A percentile compares a stretch with the other conserved stretches of the same genome.
Evolutionary conservation across 2,797 vertebrate genomes (phyloP).

Genomic region (Halcyon leucocephala): DNA sequence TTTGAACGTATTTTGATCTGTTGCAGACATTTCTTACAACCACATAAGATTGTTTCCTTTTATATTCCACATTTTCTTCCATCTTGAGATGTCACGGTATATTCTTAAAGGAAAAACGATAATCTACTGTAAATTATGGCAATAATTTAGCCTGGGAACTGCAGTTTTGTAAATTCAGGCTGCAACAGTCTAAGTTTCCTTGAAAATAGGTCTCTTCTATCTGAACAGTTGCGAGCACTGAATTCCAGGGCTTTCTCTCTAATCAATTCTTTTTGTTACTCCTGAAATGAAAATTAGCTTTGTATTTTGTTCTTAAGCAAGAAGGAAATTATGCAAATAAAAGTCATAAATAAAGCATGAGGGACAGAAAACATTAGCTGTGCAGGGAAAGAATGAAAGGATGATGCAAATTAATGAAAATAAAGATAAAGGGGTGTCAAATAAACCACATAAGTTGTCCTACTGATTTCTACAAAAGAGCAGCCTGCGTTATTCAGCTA

Average conservation of each 20-base stretch:
- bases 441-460: neutral
- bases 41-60: neutral
- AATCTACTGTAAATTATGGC: neutral
- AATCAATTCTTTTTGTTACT: neutral
- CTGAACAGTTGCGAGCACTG: neutral
- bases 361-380: neutral
- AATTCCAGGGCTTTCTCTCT: neutral
- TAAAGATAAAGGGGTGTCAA: fast-evolving
- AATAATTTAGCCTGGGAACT: neutral
- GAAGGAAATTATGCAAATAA: neutral
- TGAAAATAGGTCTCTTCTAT: neutral
- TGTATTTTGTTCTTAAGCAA: neutral
- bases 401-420: neutral
- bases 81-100: neutral
- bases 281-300: neutral
- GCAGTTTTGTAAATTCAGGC: neutral
- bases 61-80: neutral
- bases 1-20: neutral
- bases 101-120: neutral
- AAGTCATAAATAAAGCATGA: neutral
- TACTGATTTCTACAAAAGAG: neutral
- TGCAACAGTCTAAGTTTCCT: neutral
- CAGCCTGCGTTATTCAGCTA: neutral
- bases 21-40: neutral
- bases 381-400: neutral